Percentiles rank a stretch among this genome's conserved stretches.
Evolutionary conservation across 1,140 invertebrate species (phyloP).

Genomic region (Sminthurinus signatus): DNA sequence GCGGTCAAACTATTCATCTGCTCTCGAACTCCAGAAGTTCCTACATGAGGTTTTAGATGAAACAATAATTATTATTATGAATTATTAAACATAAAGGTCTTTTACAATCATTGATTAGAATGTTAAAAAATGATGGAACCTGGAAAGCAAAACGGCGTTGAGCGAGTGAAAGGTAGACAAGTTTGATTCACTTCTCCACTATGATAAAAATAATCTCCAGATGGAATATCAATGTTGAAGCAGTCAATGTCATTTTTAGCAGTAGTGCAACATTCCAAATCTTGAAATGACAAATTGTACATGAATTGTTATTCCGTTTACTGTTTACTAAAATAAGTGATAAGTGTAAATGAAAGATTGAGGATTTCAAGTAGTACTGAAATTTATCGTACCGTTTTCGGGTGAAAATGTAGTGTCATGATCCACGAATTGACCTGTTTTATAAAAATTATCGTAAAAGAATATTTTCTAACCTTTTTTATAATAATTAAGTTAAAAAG

Average conservation of each 20-base stretch:
- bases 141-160: slow-evolving; percentile 45
- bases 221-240: slow-evolving; percentile 76
- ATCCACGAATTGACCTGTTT: slow-evolving; percentile 79
- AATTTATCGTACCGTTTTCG: slow-evolving; percentile 18
- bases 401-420: slow-evolving; percentile 89
- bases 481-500: no score
- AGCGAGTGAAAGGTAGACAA: slow-evolving; percentile 80
- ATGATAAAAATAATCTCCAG: slow-evolving; percentile 82
- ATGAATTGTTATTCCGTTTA: background rate
- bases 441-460: no score
- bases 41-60: background rate
- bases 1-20: slow-evolving; percentile 65
- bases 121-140: slow-evolving; percentile 10
- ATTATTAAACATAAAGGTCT: background rate
- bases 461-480: no score
- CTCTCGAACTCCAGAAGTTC: slow-evolving; percentile 44
- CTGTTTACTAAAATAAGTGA: background rate
- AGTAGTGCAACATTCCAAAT: slow-evolving; percentile 52
- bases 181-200: slow-evolving; percentile 54
- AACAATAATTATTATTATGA: no score
- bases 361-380: background rate
- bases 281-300: slow-evolving; percentile 32
- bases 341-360: no score
- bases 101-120: no score
- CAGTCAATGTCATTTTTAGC: slow-evolving; percentile 58